Evolutionary conservation across 2,888 invertebrate species (phyloP), one percentile per base, ranked within the genome.

Genomic region (Atrina japonica): DNA sequence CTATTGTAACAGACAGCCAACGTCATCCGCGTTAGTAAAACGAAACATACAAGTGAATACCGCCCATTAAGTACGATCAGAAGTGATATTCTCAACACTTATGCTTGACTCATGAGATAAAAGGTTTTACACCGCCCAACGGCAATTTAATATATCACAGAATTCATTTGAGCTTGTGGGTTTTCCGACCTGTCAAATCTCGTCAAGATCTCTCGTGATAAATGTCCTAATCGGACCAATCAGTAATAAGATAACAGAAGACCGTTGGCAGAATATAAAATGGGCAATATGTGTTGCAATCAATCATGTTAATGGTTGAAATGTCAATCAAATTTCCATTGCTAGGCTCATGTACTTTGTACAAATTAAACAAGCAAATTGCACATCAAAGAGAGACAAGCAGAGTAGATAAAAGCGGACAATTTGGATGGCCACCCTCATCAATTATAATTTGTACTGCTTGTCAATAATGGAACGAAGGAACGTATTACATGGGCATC

Each of bases 321-420:
- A 74, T 75, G 81, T 82, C 81, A 82, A 77, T 81, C 81, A 80
- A 66, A 66, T 67, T 66, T 66, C 66, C 71, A 72, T 67, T 72
- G 60, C 66, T 56, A 72, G 66, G 71, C 71, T 72, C 71, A 72
- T 72, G 71, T 72, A 72, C 71, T 72, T 67, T 72, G 71, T 72
- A 72, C 71, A 72, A 72, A 72, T 72, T 72, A 72, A 72, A 72
- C 67, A 72, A 72, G 71, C 71, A 72, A 72, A 72, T 72, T 72
- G 64, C 71, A 72, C 66, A 66, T 72, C 66, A 72, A 72, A 72
- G 71, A 45, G 47, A 61, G 66, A 52, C 55, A 41, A 45, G 35
- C 41, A 30, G 58, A 64, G 45, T 43, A 58, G 58, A 67, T 67
- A 70, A 72, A 66, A 55, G 67, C 45, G 27, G 53, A 55, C 49